Percentiles rank a stretch among this genome's conserved stretches.
phyloP scores from a whole-genome alignment of 2,888 invertebrate species.

The Cremastobaeus sp. region DNA sequence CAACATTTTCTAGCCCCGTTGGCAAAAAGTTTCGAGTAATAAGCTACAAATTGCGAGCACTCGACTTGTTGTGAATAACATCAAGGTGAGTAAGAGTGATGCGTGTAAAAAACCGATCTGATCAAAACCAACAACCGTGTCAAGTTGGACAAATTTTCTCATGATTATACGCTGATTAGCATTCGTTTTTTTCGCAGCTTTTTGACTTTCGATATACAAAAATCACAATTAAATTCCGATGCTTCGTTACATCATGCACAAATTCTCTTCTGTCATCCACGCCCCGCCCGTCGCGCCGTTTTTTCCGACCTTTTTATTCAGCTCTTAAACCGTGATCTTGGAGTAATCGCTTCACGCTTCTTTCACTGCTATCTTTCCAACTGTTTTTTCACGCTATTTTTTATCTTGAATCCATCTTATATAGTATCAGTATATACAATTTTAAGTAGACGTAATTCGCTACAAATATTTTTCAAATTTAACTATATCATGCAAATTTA shows the following conservation, averaged over 20 bases:
- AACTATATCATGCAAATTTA: no score
- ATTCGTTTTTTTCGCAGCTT: neutral
- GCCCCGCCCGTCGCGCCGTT: neutral
- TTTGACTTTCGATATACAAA: neutral
- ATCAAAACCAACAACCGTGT: no score
- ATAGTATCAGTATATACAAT: no score
- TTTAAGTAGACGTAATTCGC: no score
- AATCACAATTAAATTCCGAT: conserved; percentile 3
- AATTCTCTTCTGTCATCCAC: conserved; percentile 6
- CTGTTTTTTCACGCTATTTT: neutral
- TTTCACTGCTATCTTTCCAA: neutral
- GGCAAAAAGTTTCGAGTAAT: no score
- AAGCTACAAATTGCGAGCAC: no score
- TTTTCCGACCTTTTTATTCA: neutral
- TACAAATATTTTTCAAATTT: no score
- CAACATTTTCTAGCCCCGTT: no score
- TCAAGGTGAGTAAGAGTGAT: no score
- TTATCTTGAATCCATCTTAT: no score
- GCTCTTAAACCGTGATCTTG: neutral
- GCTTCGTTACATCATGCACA: neutral
- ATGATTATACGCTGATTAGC: neutral
- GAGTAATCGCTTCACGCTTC: neutral
- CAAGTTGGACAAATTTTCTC: neutral
- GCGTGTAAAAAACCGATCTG: no score
- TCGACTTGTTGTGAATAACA: no score